Evolutionary conservation across 2,797 vertebrate species (phyloP), one percentile per base, ranked within the genome.

Genomic region (Tarsius wallacei): DNA sequence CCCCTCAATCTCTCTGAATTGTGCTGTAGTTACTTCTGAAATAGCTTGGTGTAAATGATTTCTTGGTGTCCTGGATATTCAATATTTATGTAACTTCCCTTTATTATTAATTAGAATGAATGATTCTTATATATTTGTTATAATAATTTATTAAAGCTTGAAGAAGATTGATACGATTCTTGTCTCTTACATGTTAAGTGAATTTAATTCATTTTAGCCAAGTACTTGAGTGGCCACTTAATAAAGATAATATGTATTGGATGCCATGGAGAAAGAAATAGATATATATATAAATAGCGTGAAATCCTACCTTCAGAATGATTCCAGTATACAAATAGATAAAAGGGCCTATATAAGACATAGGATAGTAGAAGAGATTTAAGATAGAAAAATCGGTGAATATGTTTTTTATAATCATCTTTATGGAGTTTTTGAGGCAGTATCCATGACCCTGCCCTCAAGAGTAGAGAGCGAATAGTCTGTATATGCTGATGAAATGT

Each of bases 161-260:
- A 68, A 36, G 47, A 85, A 3, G 13, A 33, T 42, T 91, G 70
- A 63, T 3, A 21, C 73, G 49, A 74, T 77, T 66, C 36, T 57
- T 96, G 2, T 55, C 61, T 81, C 8, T 61, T 21, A 91, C 42
- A 70, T 47, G 6, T 61, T 61, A 16, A 78, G 8, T 31, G 3
- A 71, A 49, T 86, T 90, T 96, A 85, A 61, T 93, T 78, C 47
- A 36, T 93, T 89, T 89, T 89, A 95, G 57, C 33, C 84, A 57
- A 73, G 31, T 57, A 73, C 31, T 42, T 51, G 7, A 76, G 36
- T 21, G 12, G 0, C 17, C 9, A 42, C 6, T 61, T 61, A 76
- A 68, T 59, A 85, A 51, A 63, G 33, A 49, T 61, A 61, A 57
- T 88, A 59, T 9, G 33, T 55, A 21, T 70, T 28, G 26, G 42